Conservation (phyloP, 2,113 vertebrate species). For the Microtus oregoni region DNA sequence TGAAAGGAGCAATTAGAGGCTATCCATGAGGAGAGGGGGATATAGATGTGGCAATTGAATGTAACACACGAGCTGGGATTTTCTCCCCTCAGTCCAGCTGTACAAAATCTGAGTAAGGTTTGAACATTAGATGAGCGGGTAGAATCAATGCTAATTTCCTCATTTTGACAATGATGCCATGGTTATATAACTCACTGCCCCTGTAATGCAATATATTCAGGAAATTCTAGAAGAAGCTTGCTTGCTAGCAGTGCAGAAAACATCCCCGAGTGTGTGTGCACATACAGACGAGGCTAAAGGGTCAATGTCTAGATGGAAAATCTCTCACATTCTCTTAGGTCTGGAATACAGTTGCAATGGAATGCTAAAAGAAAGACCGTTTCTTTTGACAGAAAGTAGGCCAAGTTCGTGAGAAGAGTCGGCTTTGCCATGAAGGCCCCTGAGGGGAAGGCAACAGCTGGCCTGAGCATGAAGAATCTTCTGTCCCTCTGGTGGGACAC, state of each 20-base stretch:
- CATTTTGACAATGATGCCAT: neutral
- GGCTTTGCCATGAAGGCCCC: neutral
- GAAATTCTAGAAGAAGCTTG: neutral
- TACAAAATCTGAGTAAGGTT: neutral
- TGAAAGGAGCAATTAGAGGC: neutral
- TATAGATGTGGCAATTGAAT: fast-evolving
- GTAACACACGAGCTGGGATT: fast-evolving
- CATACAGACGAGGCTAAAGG: fast-evolving
- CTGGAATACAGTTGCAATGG: neutral
- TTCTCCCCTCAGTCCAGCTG: neutral
- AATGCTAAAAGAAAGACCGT: neutral
- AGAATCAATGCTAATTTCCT: neutral
- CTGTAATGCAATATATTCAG: neutral
- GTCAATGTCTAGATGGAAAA: neutral
- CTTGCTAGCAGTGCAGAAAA: neutral
- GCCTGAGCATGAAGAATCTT: too few relatives aligned
- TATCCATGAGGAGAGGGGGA: too few relatives aligned
- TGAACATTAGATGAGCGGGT: neutral
- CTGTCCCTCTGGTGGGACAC: fast-evolving
- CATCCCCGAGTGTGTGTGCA: too few relatives aligned
- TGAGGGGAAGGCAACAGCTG: too few relatives aligned
- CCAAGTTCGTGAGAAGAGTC: neutral
- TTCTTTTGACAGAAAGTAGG: neutral
- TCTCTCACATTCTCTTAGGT: neutral
- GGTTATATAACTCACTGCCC: neutral